These are phyloP conservation scores for Lissocephala sabroskyi DNA, from an alignment of 2,888 invertebrate species.

Conservation along the genomic window DNA sequence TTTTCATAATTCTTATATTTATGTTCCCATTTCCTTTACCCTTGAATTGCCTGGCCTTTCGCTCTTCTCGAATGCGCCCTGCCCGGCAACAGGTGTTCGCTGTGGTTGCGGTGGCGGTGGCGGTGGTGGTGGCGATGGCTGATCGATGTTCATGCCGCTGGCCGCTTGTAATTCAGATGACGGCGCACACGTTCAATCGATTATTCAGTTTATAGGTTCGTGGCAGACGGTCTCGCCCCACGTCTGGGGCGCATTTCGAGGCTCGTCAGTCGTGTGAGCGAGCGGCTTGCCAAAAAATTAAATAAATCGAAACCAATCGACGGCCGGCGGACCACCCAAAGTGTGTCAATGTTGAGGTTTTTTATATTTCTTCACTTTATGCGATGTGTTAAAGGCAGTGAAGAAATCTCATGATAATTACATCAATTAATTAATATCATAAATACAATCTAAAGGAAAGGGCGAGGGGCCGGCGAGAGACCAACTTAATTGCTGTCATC, in stretches of 20 bases:
- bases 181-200: conserved; percentile 56
- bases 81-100: conserved; percentile 39
- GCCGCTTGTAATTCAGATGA: conserved; percentile 28
- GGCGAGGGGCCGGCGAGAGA: conserved; percentile 23
- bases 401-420: conserved; percentile 24
- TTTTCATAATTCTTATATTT: too few species aligned
- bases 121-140: too few species aligned
- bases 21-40: too few species aligned
- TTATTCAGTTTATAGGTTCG: conserved; percentile 34
- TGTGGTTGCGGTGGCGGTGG: neutral
- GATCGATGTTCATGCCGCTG: too few species aligned
- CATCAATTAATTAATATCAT: conserved; percentile 64
- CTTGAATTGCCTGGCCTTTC: too few species aligned
- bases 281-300: conserved; percentile 42
- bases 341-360: conserved; percentile 54
- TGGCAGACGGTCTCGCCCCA: neutral
- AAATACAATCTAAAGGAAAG: too few species aligned
- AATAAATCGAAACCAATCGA: too few species aligned
- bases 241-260: neutral
- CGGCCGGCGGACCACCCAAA: conserved; percentile 64
- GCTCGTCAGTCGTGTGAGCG: neutral
- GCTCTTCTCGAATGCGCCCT: too few species aligned
- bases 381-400: conserved; percentile 11
- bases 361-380: too few species aligned
- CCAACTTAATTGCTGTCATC: conserved; percentile 48